phyloP scores from a whole-genome alignment of 2,888 invertebrate genomes.

The Aleiodes alternator region DNA sequence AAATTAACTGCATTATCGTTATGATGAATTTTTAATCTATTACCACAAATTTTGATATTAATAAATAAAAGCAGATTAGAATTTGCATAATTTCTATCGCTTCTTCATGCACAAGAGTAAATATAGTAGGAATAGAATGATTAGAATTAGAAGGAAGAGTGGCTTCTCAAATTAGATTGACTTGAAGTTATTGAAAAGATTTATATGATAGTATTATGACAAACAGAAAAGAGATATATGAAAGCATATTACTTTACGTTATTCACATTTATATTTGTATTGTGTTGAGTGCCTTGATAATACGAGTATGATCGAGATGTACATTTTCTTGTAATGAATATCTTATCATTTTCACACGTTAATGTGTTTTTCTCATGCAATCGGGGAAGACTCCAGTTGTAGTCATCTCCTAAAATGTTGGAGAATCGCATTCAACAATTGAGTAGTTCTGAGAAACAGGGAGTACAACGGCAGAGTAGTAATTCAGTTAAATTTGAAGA shows the following conservation, averaged over 20 bases:
- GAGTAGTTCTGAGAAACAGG: slow-evolving; percentile 53
- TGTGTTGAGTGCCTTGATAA: slow-evolving; percentile 20
- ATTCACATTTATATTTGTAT: slow-evolving; percentile 32
- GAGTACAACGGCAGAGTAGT: slow-evolving; percentile 52
- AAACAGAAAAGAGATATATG: too few relatives aligned
- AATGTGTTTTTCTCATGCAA: slow-evolving; percentile 59
- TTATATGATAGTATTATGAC: too few relatives aligned
- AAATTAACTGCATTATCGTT: too few relatives aligned
- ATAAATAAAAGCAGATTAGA: too few relatives aligned
- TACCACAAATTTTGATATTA: too few relatives aligned
- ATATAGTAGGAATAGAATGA: too few relatives aligned
- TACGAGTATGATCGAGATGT: not conserved
- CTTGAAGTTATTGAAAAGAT: too few relatives aligned
- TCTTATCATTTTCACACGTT: slow-evolving; percentile 49
- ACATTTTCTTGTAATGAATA: slow-evolving; percentile 16
- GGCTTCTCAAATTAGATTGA: too few relatives aligned
- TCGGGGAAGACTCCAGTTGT: slow-evolving; percentile 57
- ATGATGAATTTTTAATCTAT: too few relatives aligned
- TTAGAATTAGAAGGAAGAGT: too few relatives aligned
- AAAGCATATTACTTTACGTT: not conserved
- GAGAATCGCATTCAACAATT: slow-evolving; percentile 67
- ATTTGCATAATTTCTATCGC: too few relatives aligned
- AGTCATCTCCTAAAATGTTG: slow-evolving; percentile 68
- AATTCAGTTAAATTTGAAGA: slow-evolving; percentile 63
- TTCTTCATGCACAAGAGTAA: too few relatives aligned